A percentile compares a stretch with the other conserved stretches of the same genome.
These are phyloP conservation scores for Pristionchus fissidentatus DNA, from an alignment of 2,888 invertebrate genomes.

Conservation along the genomic window DNA sequence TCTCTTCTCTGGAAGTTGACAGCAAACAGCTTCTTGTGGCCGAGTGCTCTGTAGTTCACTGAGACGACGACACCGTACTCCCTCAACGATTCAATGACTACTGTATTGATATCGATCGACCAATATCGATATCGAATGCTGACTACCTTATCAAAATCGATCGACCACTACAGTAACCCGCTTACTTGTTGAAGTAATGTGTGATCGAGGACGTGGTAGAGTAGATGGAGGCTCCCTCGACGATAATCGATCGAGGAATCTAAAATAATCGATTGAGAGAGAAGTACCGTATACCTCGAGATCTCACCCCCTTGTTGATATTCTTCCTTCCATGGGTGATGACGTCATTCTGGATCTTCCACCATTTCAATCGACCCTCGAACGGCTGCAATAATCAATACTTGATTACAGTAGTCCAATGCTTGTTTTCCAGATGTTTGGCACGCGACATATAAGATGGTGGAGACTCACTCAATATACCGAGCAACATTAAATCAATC, in stretches of 20 bases:
- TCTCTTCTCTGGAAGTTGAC: background rate
- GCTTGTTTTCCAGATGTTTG: no score
- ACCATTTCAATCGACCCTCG: background rate
- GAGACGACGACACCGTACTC: background rate
- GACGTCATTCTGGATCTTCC: background rate
- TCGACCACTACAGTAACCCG: background rate
- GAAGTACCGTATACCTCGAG: background rate
- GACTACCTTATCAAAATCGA: background rate
- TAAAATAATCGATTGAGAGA: background rate
- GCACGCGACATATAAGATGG: no score
- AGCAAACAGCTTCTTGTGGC: background rate
- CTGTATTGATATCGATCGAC: no score
- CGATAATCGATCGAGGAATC: conserved; percentile 8
- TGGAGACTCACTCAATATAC: no score
- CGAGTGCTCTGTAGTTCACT: background rate
- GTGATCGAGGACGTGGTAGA: background rate
- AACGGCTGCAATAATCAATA: background rate
- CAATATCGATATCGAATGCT: no score
- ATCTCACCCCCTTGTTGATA: background rate
- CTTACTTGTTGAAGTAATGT: background rate
- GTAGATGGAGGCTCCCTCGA: background rate
- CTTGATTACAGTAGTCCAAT: no score
- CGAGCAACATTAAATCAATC: no score
- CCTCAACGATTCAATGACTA: background rate
- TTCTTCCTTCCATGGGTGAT: background rate